phyloP scores from a whole-genome alignment of 2,113 vertebrate genomes.

The Platichthys flesus region DNA sequence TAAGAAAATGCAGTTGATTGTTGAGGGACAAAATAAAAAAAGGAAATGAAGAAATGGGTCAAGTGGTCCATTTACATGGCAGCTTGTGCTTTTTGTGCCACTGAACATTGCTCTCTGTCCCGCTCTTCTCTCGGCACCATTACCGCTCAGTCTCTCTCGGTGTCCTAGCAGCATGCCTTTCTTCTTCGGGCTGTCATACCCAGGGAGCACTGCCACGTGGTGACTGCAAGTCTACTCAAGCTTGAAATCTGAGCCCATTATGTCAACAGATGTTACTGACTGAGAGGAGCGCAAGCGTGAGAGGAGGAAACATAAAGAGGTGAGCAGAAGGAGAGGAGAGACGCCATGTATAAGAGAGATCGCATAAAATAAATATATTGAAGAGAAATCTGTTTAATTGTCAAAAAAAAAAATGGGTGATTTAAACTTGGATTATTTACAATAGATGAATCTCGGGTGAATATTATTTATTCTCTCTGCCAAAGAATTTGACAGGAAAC shows the following conservation, averaged over 20 bases:
- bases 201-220: constrained; percentile 40
- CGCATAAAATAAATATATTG: neutral
- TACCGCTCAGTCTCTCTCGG: constrained; percentile 27
- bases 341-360: constrained; percentile 28
- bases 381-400: neutral
- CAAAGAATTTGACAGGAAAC: constrained; percentile 7
- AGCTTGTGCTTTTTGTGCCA: constrained; percentile 72
- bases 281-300: constrained; percentile 61
- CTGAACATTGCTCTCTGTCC: constrained; percentile 61
- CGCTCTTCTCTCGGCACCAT: constrained; percentile 30
- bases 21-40: constrained; percentile 10
- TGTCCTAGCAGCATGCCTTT: constrained; percentile 58
- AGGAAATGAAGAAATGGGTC: constrained; percentile 52
- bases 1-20: neutral
- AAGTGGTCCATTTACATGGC: constrained; percentile 24
- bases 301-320: constrained; percentile 28
- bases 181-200: constrained; percentile 47
- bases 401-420: no score
- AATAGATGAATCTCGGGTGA: neutral
- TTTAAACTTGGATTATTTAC: neutral
- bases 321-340: neutral
- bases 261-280: constrained; percentile 78
- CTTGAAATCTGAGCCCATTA: constrained; percentile 81
- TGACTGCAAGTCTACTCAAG: constrained; percentile 70
- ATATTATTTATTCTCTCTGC: neutral